Base-by-base conservation (phyloP, 2,797 vertebrate genomes). In the Mionectes olivaceus region DNA sequence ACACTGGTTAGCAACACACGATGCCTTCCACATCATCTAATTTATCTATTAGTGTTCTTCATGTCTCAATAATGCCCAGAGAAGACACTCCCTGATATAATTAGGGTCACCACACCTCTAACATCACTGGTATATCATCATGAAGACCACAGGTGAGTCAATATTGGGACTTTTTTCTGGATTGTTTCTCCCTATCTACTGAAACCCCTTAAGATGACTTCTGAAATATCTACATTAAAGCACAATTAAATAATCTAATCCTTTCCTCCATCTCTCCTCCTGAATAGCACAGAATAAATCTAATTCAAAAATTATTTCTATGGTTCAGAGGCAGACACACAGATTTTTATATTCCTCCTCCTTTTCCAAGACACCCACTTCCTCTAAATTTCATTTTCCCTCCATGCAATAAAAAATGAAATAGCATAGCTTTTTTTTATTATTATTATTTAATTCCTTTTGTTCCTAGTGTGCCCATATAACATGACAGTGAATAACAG, bases 351-450 rank as follows among this genome's bases (percentile, higher is more conserved):
- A 94, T 87, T 93, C 77, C 28, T 87, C 33, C 68, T 93, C 64
- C 55, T 88, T 92, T 94, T 74, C 84, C 74, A 87, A 88, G 91
- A 95, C 87, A 87, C 94, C 85, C 83, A 92, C 70, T 93, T 94
- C 82, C 78, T 84, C 57, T 75, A 91, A 83, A 95, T 95, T 94
- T 95, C 60, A 89, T 95, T 96, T 96, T 85, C 74, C 90, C 12
- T 85, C 43, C 55, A 73, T 79, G 73, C 50, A 94, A 95, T 89
- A 85, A 95, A 91, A 88, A 88, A 88, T 33, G 46, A 95, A 95
- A 90, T 71, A 93, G 63, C 44, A 88, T 46, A 63, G 46, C 61
- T 33, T 71, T 7, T 82, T 85, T 84, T 56, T 16, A 39, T 74
- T 37, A 37, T 37, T 37, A 67, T 43, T 44, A 33, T 88, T 93